Evolutionary conservation across 2,797 vertebrate genomes (phyloP).

Genomic region (Micrastur ruficollis): DNA sequence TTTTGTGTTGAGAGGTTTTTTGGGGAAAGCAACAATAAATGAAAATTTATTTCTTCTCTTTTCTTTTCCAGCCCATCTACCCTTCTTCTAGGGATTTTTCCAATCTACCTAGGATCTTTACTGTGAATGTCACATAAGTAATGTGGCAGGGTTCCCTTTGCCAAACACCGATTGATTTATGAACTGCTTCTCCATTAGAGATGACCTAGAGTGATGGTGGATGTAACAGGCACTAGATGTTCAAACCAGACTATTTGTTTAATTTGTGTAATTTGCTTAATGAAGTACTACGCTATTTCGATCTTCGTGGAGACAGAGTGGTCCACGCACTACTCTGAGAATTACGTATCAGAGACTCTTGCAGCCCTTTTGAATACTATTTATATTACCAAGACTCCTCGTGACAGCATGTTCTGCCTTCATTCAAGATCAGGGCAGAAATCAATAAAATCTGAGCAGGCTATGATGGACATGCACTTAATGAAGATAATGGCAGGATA

Average conservation of each 20-base stretch:
- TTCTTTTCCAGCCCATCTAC: not conserved
- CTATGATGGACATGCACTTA: not conserved
- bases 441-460: not conserved
- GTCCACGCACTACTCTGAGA: not conserved
- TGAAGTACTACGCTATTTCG: not conserved
- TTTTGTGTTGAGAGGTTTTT: not conserved
- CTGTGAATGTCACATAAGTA: not conserved
- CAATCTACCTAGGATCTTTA: not conserved
- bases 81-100: not conserved
- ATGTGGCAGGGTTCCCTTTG: not conserved
- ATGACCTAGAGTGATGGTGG: not conserved
- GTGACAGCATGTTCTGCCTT: not conserved
- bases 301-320: not conserved
- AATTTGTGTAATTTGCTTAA: conserved; percentile 21
- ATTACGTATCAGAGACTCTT: not conserved
- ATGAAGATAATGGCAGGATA: not conserved
- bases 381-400: not conserved
- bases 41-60: not conserved
- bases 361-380: not conserved
- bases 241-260: not conserved
- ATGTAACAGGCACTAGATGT: not conserved
- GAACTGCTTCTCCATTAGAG: not conserved
- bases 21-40: not conserved
- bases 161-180: conserved; percentile 11
- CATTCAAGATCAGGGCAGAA: not conserved